Evolutionary conservation across 2,888 invertebrate species (phyloP).

Genomic region (Dorcus parallelipipedus): DNA sequence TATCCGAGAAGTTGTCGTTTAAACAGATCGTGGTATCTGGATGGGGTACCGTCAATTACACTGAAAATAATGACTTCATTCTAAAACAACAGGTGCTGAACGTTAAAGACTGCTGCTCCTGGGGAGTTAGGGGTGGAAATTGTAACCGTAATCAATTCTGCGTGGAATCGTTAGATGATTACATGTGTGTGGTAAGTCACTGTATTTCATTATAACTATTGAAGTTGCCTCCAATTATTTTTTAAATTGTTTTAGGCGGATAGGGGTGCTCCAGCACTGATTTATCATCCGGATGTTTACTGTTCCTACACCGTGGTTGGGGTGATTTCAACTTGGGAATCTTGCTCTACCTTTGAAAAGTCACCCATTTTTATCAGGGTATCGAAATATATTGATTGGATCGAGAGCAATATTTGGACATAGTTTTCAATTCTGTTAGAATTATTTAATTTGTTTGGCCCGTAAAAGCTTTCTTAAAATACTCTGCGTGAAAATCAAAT

Average conservation of each 20-base stretch:
- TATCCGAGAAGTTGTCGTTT: background rate
- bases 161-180: too few species aligned
- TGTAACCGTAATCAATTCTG: too few species aligned
- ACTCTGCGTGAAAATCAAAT: too few species aligned
- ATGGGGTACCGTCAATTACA: conserved; percentile 32
- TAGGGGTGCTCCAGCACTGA: background rate
- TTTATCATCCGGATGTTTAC: background rate
- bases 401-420: background rate
- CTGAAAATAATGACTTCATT: too few species aligned
- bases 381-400: background rate
- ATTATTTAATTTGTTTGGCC: too few species aligned
- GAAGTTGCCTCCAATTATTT: background rate
- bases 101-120: too few species aligned
- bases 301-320: background rate
- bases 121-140: too few species aligned
- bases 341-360: background rate
- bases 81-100: too few species aligned
- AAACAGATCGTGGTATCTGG: conserved; percentile 46
- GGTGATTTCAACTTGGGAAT: background rate
- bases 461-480: too few species aligned
- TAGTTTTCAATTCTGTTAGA: background rate
- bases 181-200: too few species aligned
- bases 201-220: too few species aligned
- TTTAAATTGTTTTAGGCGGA: conserved; percentile 7
- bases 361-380: background rate